Evolutionary conservation across 2,113 vertebrate genomes (phyloP), one percentile per base, ranked within the genome.

Genomic region (Dromiciops gliroides): DNA sequence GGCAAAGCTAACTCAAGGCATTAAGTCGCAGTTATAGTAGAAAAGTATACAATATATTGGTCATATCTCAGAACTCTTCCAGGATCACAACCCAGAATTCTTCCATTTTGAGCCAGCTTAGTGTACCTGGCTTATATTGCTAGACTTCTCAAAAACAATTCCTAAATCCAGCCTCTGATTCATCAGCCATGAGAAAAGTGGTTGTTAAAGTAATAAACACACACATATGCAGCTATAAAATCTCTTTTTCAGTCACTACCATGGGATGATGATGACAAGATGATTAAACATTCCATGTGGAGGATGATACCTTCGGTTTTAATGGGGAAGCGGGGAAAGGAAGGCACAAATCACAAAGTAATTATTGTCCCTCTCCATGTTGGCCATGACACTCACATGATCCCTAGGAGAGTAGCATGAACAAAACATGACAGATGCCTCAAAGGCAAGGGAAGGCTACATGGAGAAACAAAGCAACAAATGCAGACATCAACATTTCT

Each of bases 381-480:
- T 3, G 89, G 56, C 1, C 2, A 49, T 47, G 37, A 52, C 0
- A 14, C 10, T 25, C 19, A 22, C 28, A 25, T 22, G 47, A 88
- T 19, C 26, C 3, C 2, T 0, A 0, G 2, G 16, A 28, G 12
- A 16, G 19, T 3, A 28, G 2, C 23, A 51, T 8, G 50, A 22
- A 7, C 0, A 0, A 50, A 92, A 3, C 0, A 24, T 44, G 67
- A 83, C 67, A 83, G 67, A 44, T 22, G n/a, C 67, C 67, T 83
- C 67, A 83, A 44, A 83, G 67, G n/a, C 67, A 23, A 83, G 67
- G 19, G 7, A 83, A 83, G 37, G 37, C 67, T 44, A 44, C 5
- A 83, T 83, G 67, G n/a, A 83, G n/a, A 83, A 83, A 75, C 60
- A 83, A 44, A 83, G 67, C 67, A 22, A 83, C 67, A 44, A 83